Conservation (phyloP, 2,888 invertebrate species). For the Aspidapion aeneum region DNA sequence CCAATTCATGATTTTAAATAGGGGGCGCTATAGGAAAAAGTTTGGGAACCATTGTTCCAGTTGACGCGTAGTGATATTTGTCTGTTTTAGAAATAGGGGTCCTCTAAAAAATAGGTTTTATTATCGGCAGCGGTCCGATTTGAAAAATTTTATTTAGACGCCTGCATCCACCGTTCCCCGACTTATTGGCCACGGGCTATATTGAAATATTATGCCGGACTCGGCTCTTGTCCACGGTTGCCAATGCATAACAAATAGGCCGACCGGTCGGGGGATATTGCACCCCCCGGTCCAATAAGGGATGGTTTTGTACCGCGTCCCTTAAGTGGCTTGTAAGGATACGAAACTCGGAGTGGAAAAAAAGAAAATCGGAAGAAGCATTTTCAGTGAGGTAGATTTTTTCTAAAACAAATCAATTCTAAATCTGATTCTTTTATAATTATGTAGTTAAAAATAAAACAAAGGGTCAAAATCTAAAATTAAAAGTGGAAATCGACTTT, state of each 20-base stretch:
- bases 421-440: too few relatives aligned
- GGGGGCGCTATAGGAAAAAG: too few relatives aligned
- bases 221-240: slow-evolving; percentile 46
- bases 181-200: slow-evolving; percentile 35
- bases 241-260: slow-evolving; percentile 49
- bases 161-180: slow-evolving; percentile 23
- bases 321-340: slow-evolving; percentile 34
- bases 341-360: slow-evolving; percentile 11
- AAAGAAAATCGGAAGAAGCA: too few relatives aligned
- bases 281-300: slow-evolving; percentile 42
- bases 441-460: too few relatives aligned
- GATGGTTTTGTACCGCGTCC: slow-evolving; percentile 31
- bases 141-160: slow-evolving; percentile 43
- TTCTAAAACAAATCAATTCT: too few relatives aligned
- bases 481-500: too few relatives aligned
- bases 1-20: too few relatives aligned
- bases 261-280: slow-evolving; percentile 37
- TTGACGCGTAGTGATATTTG: too few relatives aligned
- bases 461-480: too few relatives aligned
- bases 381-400: too few relatives aligned
- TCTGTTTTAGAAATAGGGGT: not conserved
- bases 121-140: slow-evolving; percentile 29
- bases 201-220: slow-evolving; percentile 47
- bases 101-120: not conserved
- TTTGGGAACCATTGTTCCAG: too few relatives aligned